Evolutionary conservation across 2,888 invertebrate species (phyloP).

Genomic region (Tuta absoluta): DNA sequence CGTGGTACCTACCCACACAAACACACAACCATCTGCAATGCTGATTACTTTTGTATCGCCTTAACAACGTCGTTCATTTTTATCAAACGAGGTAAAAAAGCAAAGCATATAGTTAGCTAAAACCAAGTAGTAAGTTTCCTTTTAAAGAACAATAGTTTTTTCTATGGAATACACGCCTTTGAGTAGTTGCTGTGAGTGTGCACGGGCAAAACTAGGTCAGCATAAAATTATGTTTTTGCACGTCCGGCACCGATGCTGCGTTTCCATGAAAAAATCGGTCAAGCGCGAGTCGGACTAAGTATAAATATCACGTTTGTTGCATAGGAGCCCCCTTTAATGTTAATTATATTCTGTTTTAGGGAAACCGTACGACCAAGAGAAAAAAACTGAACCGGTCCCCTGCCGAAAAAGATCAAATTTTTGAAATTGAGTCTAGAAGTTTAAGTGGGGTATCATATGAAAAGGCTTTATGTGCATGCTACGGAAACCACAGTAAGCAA

Average conservation of each 20-base stretch:
- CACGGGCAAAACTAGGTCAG: slow-evolving; percentile 6
- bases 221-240: slow-evolving; percentile 24
- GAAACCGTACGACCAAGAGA: too few species aligned
- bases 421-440: too few species aligned
- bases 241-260: not conserved
- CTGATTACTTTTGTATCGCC: not conserved
- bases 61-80: not conserved
- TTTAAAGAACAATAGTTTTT: not conserved
- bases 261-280: not conserved
- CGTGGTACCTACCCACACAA: not conserved
- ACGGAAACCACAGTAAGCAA: too few species aligned
- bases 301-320: too few species aligned
- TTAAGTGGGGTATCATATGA: too few species aligned
- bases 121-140: not conserved
- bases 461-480: too few species aligned
- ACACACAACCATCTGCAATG: not conserved
- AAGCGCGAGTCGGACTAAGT: too few species aligned
- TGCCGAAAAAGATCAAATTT: too few species aligned
- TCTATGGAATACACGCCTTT: not conserved
- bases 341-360: too few species aligned
- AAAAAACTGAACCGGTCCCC: too few species aligned
- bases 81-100: not conserved
- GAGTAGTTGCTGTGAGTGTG: too few species aligned
- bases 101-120: not conserved
- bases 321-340: too few species aligned